Evolutionary conservation across 1,140 invertebrate genomes (phyloP).

Genomic region (Schlechtendalia chinensis): DNA sequence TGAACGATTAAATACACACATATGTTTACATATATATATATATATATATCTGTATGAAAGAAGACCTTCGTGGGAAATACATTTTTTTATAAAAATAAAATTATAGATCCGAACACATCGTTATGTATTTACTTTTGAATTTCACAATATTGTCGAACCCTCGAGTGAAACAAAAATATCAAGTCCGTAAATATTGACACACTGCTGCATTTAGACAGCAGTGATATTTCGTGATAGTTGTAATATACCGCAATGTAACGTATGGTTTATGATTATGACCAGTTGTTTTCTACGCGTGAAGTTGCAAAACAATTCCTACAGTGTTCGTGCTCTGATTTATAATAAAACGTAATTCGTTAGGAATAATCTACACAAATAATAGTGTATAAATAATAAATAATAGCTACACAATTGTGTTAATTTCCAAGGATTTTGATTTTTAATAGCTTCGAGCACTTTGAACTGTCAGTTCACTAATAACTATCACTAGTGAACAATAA

Average conservation of each 20-base stretch:
- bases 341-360: conserved; percentile 18
- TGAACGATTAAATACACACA: background rate
- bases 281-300: background rate
- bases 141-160: conserved; percentile 4
- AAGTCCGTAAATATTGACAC: conserved; percentile 28
- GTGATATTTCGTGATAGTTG: conserved; percentile 10
- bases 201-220: conserved; percentile 1
- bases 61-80: background rate
- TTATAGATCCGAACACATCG: background rate
- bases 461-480: background rate
- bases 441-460: background rate
- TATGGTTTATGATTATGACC: conserved; percentile 12
- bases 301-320: conserved; percentile 28
- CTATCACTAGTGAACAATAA: background rate
- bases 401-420: background rate
- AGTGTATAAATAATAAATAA: too few relatives aligned
- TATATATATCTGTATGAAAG: too few relatives aligned
- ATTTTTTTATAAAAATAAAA: background rate
- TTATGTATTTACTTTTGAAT: background rate
- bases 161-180: conserved; percentile 17
- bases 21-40: too few relatives aligned
- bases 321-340: background rate
- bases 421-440: conserved; percentile 14
- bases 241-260: background rate
- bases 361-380: conserved; percentile 17